Base-by-base conservation (phyloP, 23 tunicate genomes). In the Styela plicata region DNA sequence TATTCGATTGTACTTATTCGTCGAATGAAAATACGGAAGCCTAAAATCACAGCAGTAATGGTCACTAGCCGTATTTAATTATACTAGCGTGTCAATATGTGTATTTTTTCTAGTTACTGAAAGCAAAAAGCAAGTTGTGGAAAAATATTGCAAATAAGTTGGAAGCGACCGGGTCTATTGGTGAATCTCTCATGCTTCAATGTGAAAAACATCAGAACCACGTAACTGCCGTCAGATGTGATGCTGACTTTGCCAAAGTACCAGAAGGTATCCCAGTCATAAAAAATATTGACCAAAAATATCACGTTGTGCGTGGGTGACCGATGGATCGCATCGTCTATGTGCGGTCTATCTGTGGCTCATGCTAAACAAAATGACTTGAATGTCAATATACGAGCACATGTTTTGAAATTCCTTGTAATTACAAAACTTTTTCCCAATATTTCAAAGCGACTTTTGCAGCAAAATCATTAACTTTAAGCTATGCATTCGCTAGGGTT, bases 61-160 rank as follows among this genome's bases (percentile, higher is more conserved):
- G n/a, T n/a, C n/a, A n/a, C n/a, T n/a, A n/a, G n/a, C n/a, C n/a
- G n/a, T n/a, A n/a, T n/a, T n/a, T n/a, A n/a, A n/a, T n/a, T n/a
- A n/a, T n/a, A n/a, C n/a, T n/a, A n/a, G n/a, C n/a, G n/a, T n/a
- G n/a, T n/a, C 17, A 29, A 25, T 30, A 30, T 29, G 32, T 18
- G 5, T 28, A 30, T 84, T 75, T 63, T 2, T 63, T 23, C 18
- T 19, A 83, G 86, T 20, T 83, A 5, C 44, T 84, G 33, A 34
- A 74, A 64, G 82, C 75, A 63, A 84, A 74, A 18, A 84, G 74
- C 29, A 30, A 30, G 23, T 31, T 84, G 82, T 84, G 87, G 87
- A 65, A 68, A 13, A n/a, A 80, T n/a, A 84, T 84, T 25, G 26
- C 64, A 24, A 2, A 7, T 53, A 34, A 84, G 32, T 44, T 84